Percentiles rank a stretch among this genome's conserved stretches.
phyloP scores from a whole-genome alignment of 1,140 invertebrate species.

The Metopolophium dirhodum region DNA sequence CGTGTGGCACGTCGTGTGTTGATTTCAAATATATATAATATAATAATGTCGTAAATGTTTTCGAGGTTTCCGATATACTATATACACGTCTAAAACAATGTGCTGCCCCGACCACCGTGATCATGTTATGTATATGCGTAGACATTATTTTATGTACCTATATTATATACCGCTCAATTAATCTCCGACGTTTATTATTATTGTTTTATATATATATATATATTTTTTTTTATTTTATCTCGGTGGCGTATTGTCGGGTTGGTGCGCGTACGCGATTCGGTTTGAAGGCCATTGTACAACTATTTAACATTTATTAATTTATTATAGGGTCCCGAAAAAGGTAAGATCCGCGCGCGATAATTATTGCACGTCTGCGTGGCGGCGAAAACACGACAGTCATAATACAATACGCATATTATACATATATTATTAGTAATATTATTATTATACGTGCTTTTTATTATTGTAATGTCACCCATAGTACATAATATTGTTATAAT shows the following conservation, averaged over 20 bases:
- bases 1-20: conserved; percentile 11
- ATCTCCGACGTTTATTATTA: conserved; percentile 10
- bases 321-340: neutral
- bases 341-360: neutral
- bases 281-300: neutral
- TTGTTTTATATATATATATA: neutral
- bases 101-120: conserved; percentile 9
- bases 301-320: neutral
- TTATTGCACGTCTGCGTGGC: no score
- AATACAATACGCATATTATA: no score
- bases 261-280: neutral
- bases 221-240: neutral
- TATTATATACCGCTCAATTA: neutral
- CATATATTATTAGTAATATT: no score
- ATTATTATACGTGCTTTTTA: no score
- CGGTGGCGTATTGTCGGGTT: neutral
- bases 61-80: conserved; percentile 20
- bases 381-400: no score
- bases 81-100: neutral
- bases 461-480: no score
- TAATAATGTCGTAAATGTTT: conserved; percentile 28
- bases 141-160: neutral
- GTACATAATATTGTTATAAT: no score
- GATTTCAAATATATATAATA: neutral
- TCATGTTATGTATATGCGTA: neutral